Evolutionary conservation across 64 coral and sea anemone genomes (phyloP), one percentile per base, ranked within the genome.

Genomic region (Exaiptasia diaphana): DNA sequence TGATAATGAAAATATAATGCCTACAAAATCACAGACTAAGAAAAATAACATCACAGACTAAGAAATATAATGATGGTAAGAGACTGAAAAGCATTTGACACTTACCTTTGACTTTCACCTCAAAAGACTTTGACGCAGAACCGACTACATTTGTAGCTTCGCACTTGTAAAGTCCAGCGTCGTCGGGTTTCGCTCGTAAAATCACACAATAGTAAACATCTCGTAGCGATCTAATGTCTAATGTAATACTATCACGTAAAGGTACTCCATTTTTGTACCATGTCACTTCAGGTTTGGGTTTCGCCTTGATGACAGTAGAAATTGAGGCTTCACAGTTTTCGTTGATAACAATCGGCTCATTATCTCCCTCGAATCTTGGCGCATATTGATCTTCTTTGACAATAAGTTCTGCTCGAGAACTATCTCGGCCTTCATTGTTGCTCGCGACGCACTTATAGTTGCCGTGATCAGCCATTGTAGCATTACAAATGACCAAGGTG

Each of bases 101-200:
- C n/a, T 56, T 80, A 85, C 82, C 82, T 70, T 50, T 35, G 4
- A 87, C 84, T 67, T 37, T 83, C 67, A 94, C 73, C 54, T 79
- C 20, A 88, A 75, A 80, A 64, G 73, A 55, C 27, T 86, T 83
- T 34, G 80, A 73, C 26, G 52, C 91, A 68, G 79, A 73, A 22
- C 95, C 85, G 41, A 73, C 90, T 31, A 80, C 69, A 36, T 99
- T 99, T 55, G 78, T 89, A n/a, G 89, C 86, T 75, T 75, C 85
- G 42, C 95, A 99, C 64, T 85, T 88, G 39, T 99, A 99, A 37
- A 74, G 55, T 37, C 89, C 95, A 24, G 90, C 50, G 57, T 94
- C 91, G 21, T 85, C 81, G 23, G 80, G 72, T 73, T 74, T 89
- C 3, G 81, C 57, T 17, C 82, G 67, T 25, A 89, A 61, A 50